A percentile compares a stretch with the other conserved stretches of the same genome.
Conservation (phyloP, 2,888 invertebrate species). For the Eristalis arbustorum region DNA sequence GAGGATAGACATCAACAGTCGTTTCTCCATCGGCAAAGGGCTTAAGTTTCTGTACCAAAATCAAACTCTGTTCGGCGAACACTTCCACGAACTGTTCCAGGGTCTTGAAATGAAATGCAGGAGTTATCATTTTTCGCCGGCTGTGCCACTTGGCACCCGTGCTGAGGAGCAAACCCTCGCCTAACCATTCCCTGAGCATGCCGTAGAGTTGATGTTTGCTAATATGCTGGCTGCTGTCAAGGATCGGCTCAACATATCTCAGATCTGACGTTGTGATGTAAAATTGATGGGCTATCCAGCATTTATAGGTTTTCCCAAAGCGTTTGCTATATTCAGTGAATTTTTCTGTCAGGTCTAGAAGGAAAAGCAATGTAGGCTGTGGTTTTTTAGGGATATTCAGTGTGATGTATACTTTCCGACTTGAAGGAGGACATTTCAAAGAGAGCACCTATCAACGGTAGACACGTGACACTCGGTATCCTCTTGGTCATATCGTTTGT, state of each 20-base stretch:
- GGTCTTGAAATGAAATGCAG: slow-evolving; percentile 90
- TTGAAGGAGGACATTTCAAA: slow-evolving; percentile 74
- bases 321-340: slow-evolving; percentile 71
- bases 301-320: slow-evolving; percentile 75
- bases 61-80: slow-evolving; percentile 84
- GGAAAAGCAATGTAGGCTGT: neutral
- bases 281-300: slow-evolving; percentile 71
- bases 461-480: slow-evolving; percentile 74
- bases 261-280: slow-evolving; percentile 75
- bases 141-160: slow-evolving; percentile 83
- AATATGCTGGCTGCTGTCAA: slow-evolving; percentile 75
- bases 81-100: slow-evolving; percentile 86
- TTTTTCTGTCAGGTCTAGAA: slow-evolving; percentile 73
- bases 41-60: slow-evolving; percentile 82
- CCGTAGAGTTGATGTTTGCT: slow-evolving; percentile 75
- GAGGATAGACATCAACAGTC: slow-evolving; percentile 83
- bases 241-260: slow-evolving; percentile 74
- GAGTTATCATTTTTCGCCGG: slow-evolving; percentile 87
- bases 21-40: slow-evolving; percentile 74
- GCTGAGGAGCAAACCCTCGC: slow-evolving; percentile 76
- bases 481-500: slow-evolving; percentile 52
- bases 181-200: slow-evolving; percentile 76
- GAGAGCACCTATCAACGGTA: slow-evolving; percentile 76
- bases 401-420: slow-evolving; percentile 74
- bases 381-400: too few relatives aligned